Evolutionary conservation across 1,140 invertebrate genomes (phyloP).

Genomic region (Drosophila obscura): DNA sequence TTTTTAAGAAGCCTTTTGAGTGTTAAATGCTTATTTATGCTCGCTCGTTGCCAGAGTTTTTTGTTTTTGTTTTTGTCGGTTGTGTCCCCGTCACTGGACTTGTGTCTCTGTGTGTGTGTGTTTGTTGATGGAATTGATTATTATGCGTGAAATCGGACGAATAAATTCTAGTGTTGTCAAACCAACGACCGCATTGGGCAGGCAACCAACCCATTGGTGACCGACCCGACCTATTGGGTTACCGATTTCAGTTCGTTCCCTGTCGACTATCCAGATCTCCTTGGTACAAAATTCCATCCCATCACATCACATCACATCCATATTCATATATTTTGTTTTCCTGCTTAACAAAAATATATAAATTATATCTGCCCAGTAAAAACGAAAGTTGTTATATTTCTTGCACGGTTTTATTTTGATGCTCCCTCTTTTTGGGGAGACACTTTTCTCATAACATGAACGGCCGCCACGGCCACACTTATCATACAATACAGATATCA

Average conservation of each 20-base stretch:
- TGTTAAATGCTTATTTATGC: conserved; percentile 79
- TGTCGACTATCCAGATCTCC: conserved; percentile 10
- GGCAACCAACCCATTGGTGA: too few species aligned
- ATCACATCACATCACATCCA: not conserved
- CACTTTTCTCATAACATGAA: conserved; percentile 1
- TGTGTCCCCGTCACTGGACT: not conserved
- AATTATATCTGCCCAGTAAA: too few species aligned
- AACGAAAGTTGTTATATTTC: conserved; percentile 18
- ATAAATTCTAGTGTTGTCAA: conserved; percentile 56
- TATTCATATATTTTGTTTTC: not conserved
- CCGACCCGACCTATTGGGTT: too few species aligned
- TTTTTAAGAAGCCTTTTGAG: conserved; percentile 78
- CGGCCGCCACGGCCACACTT: too few species aligned
- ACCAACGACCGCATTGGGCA: conserved; percentile 5
- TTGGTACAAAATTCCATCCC: not conserved
- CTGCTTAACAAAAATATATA: not conserved
- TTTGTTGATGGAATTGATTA: conserved; percentile 25
- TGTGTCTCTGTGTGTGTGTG: not conserved
- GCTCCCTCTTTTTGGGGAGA: conserved; percentile 33
- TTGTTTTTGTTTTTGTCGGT: too few species aligned
- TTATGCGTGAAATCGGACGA: conserved; percentile 52
- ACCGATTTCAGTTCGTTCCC: too few species aligned
- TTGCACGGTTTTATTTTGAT: conserved; percentile 34
- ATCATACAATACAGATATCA: conserved; percentile 54
- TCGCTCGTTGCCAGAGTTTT: conserved; percentile 34